phyloP scores from a whole-genome alignment of 1,140 invertebrate species.

The Cherax quadricarinatus region DNA sequence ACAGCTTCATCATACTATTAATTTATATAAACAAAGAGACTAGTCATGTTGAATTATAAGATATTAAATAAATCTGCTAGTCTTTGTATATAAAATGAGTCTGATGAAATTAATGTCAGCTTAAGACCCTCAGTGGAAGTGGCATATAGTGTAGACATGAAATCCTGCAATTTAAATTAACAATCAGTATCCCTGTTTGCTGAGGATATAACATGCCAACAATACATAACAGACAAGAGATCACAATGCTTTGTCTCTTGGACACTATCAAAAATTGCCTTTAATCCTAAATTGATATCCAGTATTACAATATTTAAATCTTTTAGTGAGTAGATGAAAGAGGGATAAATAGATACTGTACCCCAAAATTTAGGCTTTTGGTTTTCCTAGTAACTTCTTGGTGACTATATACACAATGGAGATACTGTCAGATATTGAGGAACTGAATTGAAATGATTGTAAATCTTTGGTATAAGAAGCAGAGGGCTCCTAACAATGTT shows the following conservation, averaged over 20 bases:
- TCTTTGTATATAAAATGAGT: too few relatives aligned
- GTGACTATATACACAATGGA: background rate
- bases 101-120: too few relatives aligned
- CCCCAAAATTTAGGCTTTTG: background rate
- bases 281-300: background rate
- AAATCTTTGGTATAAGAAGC: constrained; percentile 6
- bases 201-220: background rate
- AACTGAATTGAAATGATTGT: background rate
- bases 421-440: background rate
- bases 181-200: background rate
- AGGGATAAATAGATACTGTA: background rate
- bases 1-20: background rate
- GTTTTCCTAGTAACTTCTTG: background rate
- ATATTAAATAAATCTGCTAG: too few relatives aligned
- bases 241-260: too few relatives aligned
- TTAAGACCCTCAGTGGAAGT: too few relatives aligned
- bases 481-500: background rate
- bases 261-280: background rate
- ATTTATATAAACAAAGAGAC: background rate
- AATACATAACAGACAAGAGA: too few relatives aligned
- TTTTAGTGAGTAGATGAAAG: background rate
- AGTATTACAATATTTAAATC: background rate
- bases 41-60: too few relatives aligned
- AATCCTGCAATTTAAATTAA: background rate
- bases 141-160: too few relatives aligned